phyloP scores from a whole-genome alignment of 2,113 vertebrate genomes.

The rabbit (Oryctolagus cuniculus) region mOryCun1.1 NC_091441.1:49027001-49027500 shows the following conservation, averaged over 20 bases:
- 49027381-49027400: background rate
- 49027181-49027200: background rate
- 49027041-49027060: background rate
- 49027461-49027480: background rate
- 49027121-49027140: conserved; percentile 19
- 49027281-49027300: background rate
- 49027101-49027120: background rate
- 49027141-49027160: background rate
- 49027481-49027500: background rate
- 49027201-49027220: background rate
- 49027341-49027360: background rate
- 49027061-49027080: background rate
- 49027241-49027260: background rate
- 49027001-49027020: background rate
- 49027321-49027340: background rate
- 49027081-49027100: background rate
- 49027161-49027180: background rate
- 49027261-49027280: background rate
- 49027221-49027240: background rate
- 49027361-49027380: background rate
- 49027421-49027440: background rate
- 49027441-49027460: background rate
- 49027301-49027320: background rate
- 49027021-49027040: background rate
- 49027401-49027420: background rate